Percentiles rank a stretch among this genome's conserved stretches.
Conservation (phyloP, 1,140 invertebrate genomes). For the Riptortus pedestris region DNA sequence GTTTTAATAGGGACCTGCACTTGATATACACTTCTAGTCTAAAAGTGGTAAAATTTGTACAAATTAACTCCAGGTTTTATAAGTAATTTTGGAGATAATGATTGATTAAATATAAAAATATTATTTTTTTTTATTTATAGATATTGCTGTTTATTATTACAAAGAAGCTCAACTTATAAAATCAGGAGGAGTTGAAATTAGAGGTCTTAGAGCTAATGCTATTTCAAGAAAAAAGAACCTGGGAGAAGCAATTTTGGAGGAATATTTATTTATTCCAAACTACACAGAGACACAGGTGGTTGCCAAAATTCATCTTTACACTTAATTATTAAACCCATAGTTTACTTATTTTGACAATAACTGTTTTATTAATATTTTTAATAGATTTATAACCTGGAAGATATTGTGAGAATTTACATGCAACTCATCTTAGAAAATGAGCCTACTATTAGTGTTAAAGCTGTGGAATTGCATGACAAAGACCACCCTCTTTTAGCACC, state of each 20-base stretch:
- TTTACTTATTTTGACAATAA: no score
- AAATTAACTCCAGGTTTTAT: no score
- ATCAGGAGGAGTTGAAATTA: constrained; percentile 72
- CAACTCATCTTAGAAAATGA: constrained; percentile 74
- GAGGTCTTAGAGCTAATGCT: constrained; percentile 66
- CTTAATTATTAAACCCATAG: no score
- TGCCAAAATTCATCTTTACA: no score
- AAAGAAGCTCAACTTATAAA: constrained; percentile 38
- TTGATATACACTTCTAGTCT: no score
- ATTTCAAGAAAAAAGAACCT: constrained; percentile 56
- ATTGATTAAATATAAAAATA: background rate
- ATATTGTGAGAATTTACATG: constrained; percentile 42
- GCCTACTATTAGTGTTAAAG: constrained; percentile 53
- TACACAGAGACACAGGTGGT: background rate
- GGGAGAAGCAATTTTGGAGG: constrained; percentile 57
- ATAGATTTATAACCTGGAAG: constrained; percentile 33
- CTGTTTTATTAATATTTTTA: no score
- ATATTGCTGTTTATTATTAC: constrained; percentile 32
- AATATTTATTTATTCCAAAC: constrained; percentile 62
- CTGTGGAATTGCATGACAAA: constrained; percentile 52
- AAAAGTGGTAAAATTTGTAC: no score
- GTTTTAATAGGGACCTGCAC: no score
- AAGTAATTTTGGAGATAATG: no score
- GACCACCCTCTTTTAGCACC: constrained; percentile 39
- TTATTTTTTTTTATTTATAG: constrained; percentile 23